Evolutionary conservation across 2,888 invertebrate genomes (phyloP), one percentile per base, ranked within the genome.

Genomic region (Eutolmus rufibarbis): DNA sequence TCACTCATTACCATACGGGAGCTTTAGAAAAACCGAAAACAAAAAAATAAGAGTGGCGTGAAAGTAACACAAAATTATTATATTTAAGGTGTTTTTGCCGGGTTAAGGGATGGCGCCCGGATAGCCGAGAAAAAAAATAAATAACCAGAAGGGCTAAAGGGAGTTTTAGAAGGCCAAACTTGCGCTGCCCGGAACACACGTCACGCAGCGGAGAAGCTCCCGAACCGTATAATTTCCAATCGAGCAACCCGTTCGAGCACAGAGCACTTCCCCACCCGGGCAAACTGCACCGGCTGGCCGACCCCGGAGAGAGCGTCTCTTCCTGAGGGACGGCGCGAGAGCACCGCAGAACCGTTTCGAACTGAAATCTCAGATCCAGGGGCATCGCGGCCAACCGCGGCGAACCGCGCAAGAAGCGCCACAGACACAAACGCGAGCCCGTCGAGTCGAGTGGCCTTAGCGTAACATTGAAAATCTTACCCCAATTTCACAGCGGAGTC

Each of bases 401-500:
- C 23, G 40, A 74, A 86, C 51, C 86, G 43, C 74, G 76, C 74
- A 66, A 66, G 66, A n/a, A 28, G 46, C 34, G 19, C 51, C 46
- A 74, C 51, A 76, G 19, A 76, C 16, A 46, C 76, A 85, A 51
- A 86, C 34, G 76, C 76, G 76, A 77, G 23, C 14, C 31, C 40
- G 51, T 51, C 37, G 74, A 28, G 34, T 76, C 37, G 74, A 84
- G 84, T 77, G 87, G 82, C 82, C 87, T 82, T 87, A 87, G 66
- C 87, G 87, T 87, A 87, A 87, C 87, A 87, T 87, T 87, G 87
- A 87, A 84, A 87, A 87, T 74, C 77, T 37, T 79, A 78, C 79
- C 79, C 79, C 78, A 57, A 14, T 66, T 43, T 31, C 7, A 8
- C 23, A 19, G 46, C 84, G 23, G 66, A 19, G 31, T 23, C 57